phyloP scores from a whole-genome alignment of 2,797 vertebrate species.

The Mormyrus proboscirostris region DNA sequence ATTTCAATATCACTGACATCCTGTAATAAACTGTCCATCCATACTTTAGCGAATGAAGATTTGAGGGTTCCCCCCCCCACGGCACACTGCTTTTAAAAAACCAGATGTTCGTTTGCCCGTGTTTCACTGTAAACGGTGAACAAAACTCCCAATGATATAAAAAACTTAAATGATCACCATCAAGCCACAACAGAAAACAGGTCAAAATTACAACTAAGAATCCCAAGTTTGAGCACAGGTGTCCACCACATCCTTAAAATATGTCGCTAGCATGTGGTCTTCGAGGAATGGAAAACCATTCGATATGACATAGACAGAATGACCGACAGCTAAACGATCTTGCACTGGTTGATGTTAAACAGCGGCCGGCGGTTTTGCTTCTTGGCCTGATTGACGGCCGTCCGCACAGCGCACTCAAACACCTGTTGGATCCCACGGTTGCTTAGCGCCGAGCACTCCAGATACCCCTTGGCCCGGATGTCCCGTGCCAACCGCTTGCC shows the following conservation, averaged over 20 bases:
- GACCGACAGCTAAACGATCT: slow-evolving; percentile 59
- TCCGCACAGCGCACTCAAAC: slow-evolving; percentile 86
- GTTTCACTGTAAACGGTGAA: neutral
- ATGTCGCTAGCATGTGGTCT: neutral
- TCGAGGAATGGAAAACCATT: neutral
- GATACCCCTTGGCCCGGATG: slow-evolving; percentile 80
- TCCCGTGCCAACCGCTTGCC: slow-evolving; percentile 81
- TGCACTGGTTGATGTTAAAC: slow-evolving; percentile 80
- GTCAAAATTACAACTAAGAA: neutral
- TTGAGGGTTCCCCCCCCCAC: neutral
- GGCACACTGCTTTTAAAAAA: neutral
- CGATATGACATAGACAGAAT: slow-evolving; percentile 31
- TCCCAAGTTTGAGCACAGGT: neutral
- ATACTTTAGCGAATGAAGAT: neutral
- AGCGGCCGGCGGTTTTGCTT: slow-evolving; percentile 67
- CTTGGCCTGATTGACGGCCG: slow-evolving; percentile 73
- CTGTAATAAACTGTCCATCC: neutral
- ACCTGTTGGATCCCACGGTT: slow-evolving; percentile 92
- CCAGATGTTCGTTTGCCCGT: neutral
- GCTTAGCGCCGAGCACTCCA: slow-evolving; percentile 88
- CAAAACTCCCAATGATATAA: neutral
- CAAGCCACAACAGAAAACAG: neutral
- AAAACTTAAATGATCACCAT: neutral
- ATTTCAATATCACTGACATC: neutral
- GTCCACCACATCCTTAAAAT: neutral